A percentile compares a stretch with the other conserved stretches of the same genome.
phyloP scores from a whole-genome alignment of 2,888 invertebrate genomes.

The Beris morrisii region DNA sequence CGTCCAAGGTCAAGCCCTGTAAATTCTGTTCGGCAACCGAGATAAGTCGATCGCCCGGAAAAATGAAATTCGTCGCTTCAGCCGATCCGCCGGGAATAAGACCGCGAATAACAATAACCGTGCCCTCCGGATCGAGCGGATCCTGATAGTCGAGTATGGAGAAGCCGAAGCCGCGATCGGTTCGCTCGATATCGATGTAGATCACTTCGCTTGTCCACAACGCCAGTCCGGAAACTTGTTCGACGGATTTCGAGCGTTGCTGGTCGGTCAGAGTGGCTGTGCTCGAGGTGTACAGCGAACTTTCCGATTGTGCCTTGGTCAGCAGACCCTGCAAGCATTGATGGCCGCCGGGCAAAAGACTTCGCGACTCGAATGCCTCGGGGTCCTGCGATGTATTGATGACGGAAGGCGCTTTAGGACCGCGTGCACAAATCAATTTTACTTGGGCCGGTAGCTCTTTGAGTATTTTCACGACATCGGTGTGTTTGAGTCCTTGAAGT shows the following conservation, averaged over 20 bases:
- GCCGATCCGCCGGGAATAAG: slow-evolving; percentile 98
- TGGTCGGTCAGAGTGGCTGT: slow-evolving; percentile 77
- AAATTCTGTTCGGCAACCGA: slow-evolving; percentile 90
- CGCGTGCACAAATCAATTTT: slow-evolving; percentile 86
- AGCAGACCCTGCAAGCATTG: slow-evolving; percentile 80
- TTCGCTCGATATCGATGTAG: slow-evolving; percentile 87
- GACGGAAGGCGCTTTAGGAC: slow-evolving; percentile 63
- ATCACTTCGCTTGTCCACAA: slow-evolving; percentile 97
- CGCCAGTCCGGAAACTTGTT: slow-evolving; percentile 91
- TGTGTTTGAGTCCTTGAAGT: slow-evolving; percentile 89
- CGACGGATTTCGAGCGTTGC: slow-evolving; percentile 87
- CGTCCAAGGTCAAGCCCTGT: slow-evolving; percentile 89
- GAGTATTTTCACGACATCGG: slow-evolving; percentile 93
- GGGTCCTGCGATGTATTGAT: slow-evolving; percentile 78
- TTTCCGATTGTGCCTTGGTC: slow-evolving; percentile 94
- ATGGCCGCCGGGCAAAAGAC: slow-evolving; percentile 82
- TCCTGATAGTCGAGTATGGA: slow-evolving; percentile 98
- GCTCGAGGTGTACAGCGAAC: slow-evolving; percentile 85
- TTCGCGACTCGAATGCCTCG: slow-evolving; percentile 78
- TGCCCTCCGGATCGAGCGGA: slow-evolving; percentile 91
- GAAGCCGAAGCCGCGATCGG: slow-evolving; percentile 95
- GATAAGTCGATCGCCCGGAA: slow-evolving; percentile 92
- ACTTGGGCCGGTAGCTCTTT: slow-evolving; percentile 91
- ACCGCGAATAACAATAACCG: slow-evolving; percentile 95
- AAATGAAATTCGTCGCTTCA: slow-evolving; percentile 88